Percentiles rank a stretch among this genome's conserved stretches.
phyloP scores from a whole-genome alignment of 2,797 vertebrate genomes.

The Melanotaenia parkinsoni region DNA sequence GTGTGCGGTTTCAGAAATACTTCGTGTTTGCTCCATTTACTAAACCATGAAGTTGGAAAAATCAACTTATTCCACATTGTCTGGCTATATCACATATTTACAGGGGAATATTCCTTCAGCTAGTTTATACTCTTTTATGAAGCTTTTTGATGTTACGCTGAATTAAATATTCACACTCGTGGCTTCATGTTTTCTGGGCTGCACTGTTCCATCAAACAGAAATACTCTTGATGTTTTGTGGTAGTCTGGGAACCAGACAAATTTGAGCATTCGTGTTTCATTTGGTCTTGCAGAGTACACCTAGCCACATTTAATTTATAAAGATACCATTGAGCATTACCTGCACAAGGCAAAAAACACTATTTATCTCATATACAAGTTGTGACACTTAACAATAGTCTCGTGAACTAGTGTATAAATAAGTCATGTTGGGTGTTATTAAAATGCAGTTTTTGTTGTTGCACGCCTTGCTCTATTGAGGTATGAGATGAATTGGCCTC shows the following conservation, averaged over 20 bases:
- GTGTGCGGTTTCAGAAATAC: not conserved
- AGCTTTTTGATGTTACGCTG: not conserved
- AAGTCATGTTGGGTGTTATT: no score
- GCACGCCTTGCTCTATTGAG: no score
- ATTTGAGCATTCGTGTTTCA: not conserved
- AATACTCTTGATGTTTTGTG: slow-evolving; percentile 5
- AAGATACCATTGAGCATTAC: not conserved
- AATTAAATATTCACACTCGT: slow-evolving; percentile 22
- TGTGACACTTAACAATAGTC: no score
- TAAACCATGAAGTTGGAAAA: slow-evolving; percentile 4
- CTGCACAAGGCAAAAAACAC: not conserved
- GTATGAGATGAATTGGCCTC: not conserved
- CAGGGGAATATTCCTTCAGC: not conserved
- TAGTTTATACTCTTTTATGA: not conserved
- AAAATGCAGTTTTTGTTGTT: no score
- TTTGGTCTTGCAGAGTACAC: not conserved
- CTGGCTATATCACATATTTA: not conserved
- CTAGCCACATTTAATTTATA: not conserved
- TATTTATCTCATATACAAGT: not conserved
- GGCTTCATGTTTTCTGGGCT: slow-evolving; percentile 2
- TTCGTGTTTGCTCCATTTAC: not conserved
- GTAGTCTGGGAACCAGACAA: not conserved
- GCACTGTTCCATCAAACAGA: slow-evolving; percentile 6
- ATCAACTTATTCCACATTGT: not conserved
- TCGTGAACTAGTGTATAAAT: no score